Conservation (phyloP, 2,797 vertebrate species). For the Hippopotamyrus pictus region DNA sequence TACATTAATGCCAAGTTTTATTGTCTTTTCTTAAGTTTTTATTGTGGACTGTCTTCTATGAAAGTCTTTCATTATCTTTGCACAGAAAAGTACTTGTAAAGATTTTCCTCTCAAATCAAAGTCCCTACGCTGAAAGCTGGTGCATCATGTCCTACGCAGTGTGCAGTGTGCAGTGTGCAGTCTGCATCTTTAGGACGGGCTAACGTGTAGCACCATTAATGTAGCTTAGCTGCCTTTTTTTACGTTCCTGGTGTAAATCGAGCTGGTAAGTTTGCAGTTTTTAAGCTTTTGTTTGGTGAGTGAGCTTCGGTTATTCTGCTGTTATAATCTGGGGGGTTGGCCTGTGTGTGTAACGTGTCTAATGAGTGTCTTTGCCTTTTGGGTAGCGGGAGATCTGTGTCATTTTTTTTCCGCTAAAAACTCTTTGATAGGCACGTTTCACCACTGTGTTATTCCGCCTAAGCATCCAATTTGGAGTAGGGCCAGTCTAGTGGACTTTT, state of each 20-base stretch:
- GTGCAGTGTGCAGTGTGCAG: background rate
- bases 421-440: background rate
- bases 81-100: background rate
- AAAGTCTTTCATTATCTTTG: background rate
- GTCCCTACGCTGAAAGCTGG: background rate
- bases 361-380: slow-evolving; percentile 27
- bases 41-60: background rate
- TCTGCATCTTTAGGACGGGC: background rate
- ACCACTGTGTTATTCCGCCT: background rate
- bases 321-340: background rate
- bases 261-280: background rate
- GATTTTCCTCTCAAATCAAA: background rate
- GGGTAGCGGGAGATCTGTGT: slow-evolving; percentile 22
- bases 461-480: background rate
- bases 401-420: background rate
- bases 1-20: background rate
- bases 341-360: background rate
- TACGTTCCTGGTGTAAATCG: background rate
- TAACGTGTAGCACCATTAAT: background rate
- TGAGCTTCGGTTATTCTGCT: background rate
- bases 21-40: background rate
- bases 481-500: background rate
- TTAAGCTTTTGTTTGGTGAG: slow-evolving; percentile 12
- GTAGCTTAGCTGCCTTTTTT: background rate
- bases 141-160: background rate